Conservation (phyloP, 2,113 vertebrate species). For the Rhinoptilus africanus region DNA sequence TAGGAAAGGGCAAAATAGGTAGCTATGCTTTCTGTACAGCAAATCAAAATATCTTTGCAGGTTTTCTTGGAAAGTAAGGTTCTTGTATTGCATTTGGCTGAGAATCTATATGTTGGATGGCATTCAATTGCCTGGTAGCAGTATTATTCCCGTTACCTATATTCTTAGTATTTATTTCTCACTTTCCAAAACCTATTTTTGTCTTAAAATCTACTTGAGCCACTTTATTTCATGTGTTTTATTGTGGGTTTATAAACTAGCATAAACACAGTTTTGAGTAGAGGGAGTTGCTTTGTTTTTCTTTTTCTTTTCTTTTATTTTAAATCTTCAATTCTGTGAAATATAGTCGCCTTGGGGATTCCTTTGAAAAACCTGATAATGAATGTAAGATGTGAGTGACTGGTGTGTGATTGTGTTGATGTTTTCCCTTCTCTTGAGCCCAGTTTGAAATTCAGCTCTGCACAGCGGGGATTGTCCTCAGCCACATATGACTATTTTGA, state of each 20-base stretch:
- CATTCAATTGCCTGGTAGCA: background rate
- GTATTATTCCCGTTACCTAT: background rate
- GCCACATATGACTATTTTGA: slow-evolving; percentile 41
- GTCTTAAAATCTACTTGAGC: background rate
- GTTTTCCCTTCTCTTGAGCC: slow-evolving; percentile 48
- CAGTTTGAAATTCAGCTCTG: slow-evolving; percentile 58
- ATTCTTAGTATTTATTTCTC: background rate
- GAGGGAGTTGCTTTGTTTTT: background rate
- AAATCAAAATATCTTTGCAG: background rate
- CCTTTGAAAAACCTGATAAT: slow-evolving; percentile 74
- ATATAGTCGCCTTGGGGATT: slow-evolving; percentile 59
- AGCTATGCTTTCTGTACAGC: background rate
- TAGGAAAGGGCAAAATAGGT: background rate
- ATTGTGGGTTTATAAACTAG: slow-evolving; percentile 47
- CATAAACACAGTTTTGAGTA: slow-evolving; percentile 39
- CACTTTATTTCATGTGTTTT: slow-evolving; percentile 25
- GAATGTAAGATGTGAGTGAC: slow-evolving; percentile 56
- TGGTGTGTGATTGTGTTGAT: slow-evolving; percentile 52
- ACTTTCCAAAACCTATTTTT: background rate
- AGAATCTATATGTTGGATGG: background rate
- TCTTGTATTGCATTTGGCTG: background rate
- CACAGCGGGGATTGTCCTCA: slow-evolving; percentile 47
- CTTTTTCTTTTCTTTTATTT: slow-evolving; percentile 39
- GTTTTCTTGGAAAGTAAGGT: background rate
- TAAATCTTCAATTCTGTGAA: slow-evolving; percentile 58